Conservation (phyloP, 2,797 vertebrate species). For the Argya squamiceps region DNA sequence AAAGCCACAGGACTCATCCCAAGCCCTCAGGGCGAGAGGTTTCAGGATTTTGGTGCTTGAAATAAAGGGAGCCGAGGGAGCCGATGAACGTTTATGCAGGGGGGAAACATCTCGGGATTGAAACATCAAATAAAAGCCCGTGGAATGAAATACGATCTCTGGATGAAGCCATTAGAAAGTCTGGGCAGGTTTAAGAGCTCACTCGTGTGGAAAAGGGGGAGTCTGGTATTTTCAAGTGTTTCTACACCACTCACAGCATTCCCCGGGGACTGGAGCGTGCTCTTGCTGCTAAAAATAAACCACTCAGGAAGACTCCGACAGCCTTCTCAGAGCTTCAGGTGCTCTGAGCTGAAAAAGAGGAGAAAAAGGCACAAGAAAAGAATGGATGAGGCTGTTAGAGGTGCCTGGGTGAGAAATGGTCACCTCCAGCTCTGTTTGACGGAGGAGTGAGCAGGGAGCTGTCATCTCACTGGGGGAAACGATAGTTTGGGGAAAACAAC, state of each 20-base stretch:
- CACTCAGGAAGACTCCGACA: not conserved
- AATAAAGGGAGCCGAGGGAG: not conserved
- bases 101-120: accelerated
- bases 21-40: not conserved
- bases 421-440: not conserved
- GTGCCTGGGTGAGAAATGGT: not conserved
- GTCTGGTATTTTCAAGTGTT: not conserved
- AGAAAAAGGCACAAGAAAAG: not conserved
- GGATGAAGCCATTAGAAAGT: not conserved
- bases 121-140: not conserved
- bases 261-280: not conserved
- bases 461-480: not conserved
- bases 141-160: accelerated
- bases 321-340: not conserved
- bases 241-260: accelerated
- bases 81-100: accelerated
- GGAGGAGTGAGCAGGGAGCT: not conserved
- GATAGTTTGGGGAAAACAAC: not conserved
- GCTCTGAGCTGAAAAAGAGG: not conserved
- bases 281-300: not conserved
- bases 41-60: not conserved
- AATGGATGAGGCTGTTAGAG: not conserved
- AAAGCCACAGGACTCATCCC: accelerated
- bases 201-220: not conserved
- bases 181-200: conserved; percentile 17